Evolutionary conservation across 1,140 invertebrate species (phyloP).

Genomic region (Philopotamus ludificatus): DNA sequence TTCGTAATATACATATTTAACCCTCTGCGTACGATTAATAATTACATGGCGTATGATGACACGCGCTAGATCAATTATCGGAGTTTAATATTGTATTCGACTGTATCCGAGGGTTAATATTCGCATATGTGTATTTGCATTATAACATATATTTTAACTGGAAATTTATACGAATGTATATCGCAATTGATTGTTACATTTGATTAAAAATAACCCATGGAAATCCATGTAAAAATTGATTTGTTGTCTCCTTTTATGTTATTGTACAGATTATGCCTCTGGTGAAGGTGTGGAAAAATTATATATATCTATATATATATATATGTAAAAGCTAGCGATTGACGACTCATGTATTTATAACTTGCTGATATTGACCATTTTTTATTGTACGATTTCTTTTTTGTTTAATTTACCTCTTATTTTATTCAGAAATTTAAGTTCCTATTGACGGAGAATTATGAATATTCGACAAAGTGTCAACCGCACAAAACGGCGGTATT

Average conservation of each 20-base stretch:
- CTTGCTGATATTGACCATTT: neutral
- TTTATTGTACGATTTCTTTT: neutral
- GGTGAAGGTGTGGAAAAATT: slow-evolving; percentile 18
- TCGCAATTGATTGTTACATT: too few species aligned
- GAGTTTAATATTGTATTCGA: too few species aligned
- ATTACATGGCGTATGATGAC: too few species aligned
- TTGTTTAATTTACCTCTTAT: too few species aligned
- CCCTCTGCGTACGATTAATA: too few species aligned
- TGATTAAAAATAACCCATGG: too few species aligned
- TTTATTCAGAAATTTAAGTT: slow-evolving; percentile 7
- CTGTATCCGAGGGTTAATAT: too few species aligned
- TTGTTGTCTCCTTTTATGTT: neutral
- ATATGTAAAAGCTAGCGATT: neutral
- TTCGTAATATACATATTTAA: too few species aligned
- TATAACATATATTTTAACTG: too few species aligned
- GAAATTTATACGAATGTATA: too few species aligned
- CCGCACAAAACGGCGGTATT: slow-evolving; percentile 1
- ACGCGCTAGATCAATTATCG: too few species aligned
- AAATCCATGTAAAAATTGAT: neutral
- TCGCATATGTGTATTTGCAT: too few species aligned
- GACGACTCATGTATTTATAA: neutral
- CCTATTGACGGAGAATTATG: slow-evolving; percentile 1
- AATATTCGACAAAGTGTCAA: neutral
- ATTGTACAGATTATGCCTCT: slow-evolving; percentile 22
- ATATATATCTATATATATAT: neutral